A percentile compares a stretch with the other conserved stretches of the same genome.
phyloP scores from a whole-genome alignment of 2,888 invertebrate genomes.

The Aspidiotus destructor region DNA sequence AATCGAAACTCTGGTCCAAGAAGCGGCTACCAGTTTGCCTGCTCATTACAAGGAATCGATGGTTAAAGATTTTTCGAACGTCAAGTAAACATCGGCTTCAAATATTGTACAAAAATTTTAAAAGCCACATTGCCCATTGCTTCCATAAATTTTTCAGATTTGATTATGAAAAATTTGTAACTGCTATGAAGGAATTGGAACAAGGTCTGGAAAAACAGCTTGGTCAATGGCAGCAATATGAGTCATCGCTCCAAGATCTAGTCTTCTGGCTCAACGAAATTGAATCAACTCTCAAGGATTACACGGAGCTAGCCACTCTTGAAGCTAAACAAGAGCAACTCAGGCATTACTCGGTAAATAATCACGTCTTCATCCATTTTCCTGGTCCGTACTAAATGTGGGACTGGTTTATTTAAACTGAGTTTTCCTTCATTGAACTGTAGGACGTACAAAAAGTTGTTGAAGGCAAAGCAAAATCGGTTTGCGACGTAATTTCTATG shows the following conservation, averaged over 20 bases:
- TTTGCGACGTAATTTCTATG: conserved; percentile 62
- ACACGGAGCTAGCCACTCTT: conserved; percentile 67
- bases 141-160: conserved; percentile 45
- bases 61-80: conserved; percentile 67
- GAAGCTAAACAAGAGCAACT: conserved; percentile 86
- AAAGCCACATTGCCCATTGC: neutral
- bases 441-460: conserved; percentile 68
- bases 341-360: conserved; percentile 72
- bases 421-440: conserved; percentile 6
- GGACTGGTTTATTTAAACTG: neutral
- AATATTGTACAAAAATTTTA: neutral
- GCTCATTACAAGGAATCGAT: conserved; percentile 74
- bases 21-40: conserved; percentile 59
- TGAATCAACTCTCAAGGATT: conserved; percentile 75
- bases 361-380: neutral
- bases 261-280: conserved; percentile 76
- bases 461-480: conserved; percentile 59
- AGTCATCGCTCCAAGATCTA: conserved; percentile 69
- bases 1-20: conserved; percentile 62
- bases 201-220: conserved; percentile 72
- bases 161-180: conserved; percentile 71
- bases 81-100: conserved; percentile 45
- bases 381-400: neutral
- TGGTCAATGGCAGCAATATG: conserved; percentile 85
- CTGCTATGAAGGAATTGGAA: conserved; percentile 65